Percentiles rank a stretch among this genome's conserved stretches.
These are phyloP conservation scores for Propithecus perrieri DNA, from an alignment of 2,797 vertebrate species.

Conservation along the genomic window DNA sequence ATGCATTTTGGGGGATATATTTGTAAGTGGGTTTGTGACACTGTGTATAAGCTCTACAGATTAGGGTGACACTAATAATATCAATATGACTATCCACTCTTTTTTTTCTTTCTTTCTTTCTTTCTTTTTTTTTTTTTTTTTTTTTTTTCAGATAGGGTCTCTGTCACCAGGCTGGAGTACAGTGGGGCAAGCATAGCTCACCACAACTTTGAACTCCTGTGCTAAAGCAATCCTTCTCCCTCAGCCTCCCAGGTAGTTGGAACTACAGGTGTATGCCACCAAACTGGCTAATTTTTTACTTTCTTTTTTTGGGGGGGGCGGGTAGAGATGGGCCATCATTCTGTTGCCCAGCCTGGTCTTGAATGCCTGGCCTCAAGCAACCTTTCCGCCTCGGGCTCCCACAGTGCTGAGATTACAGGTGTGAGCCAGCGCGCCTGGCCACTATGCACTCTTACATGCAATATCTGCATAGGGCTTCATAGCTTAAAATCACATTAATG, in stretches of 20 bases:
- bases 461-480: not conserved
- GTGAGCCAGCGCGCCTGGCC: not conserved
- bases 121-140: too few relatives aligned
- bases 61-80: not conserved
- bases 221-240: not conserved
- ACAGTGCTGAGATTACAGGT: not conserved
- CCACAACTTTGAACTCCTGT: not conserved
- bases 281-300: not conserved
- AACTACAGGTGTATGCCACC: not conserved
- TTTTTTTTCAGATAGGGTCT: not conserved
- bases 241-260: not conserved
- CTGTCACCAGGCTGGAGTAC: not conserved
- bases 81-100: not conserved
- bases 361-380: not conserved
- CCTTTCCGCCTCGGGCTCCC: not conserved
- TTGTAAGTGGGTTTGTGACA: not conserved
- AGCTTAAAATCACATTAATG: not conserved
- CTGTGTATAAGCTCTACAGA: not conserved
- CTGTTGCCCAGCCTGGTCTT: too few relatives aligned
- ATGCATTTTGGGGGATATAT: not conserved
- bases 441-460: not conserved
- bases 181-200: not conserved
- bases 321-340: not conserved
- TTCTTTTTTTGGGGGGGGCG: not conserved
- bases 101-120: too few relatives aligned